Evolutionary conservation across 2,113 vertebrate species (phyloP).

Genomic region (Varanus komodoensis): DNA sequence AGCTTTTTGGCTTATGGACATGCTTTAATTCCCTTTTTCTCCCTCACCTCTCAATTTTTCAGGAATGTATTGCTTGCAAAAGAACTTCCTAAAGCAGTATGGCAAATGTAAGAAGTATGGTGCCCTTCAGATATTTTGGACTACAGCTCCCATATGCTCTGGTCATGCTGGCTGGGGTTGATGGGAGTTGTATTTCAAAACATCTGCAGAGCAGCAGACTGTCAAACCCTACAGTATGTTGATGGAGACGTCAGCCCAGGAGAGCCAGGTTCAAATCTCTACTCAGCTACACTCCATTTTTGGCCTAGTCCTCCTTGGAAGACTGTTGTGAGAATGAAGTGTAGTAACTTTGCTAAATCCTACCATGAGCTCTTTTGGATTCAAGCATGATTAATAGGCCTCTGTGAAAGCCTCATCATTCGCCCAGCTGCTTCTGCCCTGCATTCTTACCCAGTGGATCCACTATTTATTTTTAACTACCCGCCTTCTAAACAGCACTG

Average conservation of each 20-base stretch:
- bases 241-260: not conserved
- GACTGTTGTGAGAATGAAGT: not conserved
- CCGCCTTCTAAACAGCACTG: not conserved
- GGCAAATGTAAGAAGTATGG: too few species aligned
- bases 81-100: not conserved
- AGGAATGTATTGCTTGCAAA: not conserved
- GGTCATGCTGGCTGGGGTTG: too few species aligned
- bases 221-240: not conserved
- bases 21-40: not conserved
- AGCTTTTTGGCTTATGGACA: not conserved
- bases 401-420: not conserved
- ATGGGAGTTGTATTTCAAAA: too few species aligned
- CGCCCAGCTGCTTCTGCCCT: slow-evolving; percentile 71
- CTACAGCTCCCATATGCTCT: too few species aligned
- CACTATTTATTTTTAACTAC: slow-evolving; percentile 51
- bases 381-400: not conserved
- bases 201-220: too few species aligned
- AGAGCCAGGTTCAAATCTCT: not conserved
- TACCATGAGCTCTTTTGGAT: not conserved
- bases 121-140: not conserved
- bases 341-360: too few species aligned
- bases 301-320: not conserved
- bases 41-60: not conserved
- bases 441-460: slow-evolving; percentile 81
- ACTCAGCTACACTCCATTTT: not conserved